Base-by-base conservation (phyloP, 1,140 invertebrate genomes). In the Himalopsyche phryganea region DNA sequence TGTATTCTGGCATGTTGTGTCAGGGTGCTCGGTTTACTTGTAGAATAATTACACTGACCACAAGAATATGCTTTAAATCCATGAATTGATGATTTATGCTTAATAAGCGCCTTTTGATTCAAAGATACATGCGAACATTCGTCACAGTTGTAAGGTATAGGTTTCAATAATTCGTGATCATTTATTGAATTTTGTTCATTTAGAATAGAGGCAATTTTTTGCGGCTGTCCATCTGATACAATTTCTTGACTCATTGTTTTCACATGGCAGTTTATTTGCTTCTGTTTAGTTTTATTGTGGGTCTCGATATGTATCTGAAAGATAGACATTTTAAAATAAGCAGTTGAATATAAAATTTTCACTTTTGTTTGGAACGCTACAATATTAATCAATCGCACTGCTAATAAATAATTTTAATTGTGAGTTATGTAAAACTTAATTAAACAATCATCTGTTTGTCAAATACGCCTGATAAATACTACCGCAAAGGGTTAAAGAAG, bases 1-100 rank as follows among this genome's bases (percentile, higher is more conserved):
- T 88, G 85, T 0, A 52, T 69, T 45, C 59, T 63, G 6, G 54
- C 60, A 56, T 75, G 72, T 40, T 70, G 65, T 44, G 66, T 65
- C n/a, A 68, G 57, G 5, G 65, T 61, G 5, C 60, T 50, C 38
- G 57, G 68, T 7, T 69, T 67, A 2, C 66, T 65, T 6, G 70
- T 58, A 18, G 32, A 38, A 36, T 69, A 66, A 0, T 55, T 65
- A 58, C 75, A 77, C 19, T 66, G 38, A 3, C 67, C 62, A 44
- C 74, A 76, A 0, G 51, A 19, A 40, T 66, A 72, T 10, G 66
- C 61, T 49, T 71, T 50, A 9, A 58, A 58, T 0, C 50, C 50
- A 38, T 76, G 69, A 17, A 44, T 53, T 13, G 19, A 32, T 14
- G 19, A 47, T 48, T 66, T 50, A 9, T 60, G 50, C 32, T 45